Percentiles rank a stretch among this genome's conserved stretches.
phyloP scores from a whole-genome alignment of 2,888 invertebrate genomes.

The Physocephala rufipes region DNA sequence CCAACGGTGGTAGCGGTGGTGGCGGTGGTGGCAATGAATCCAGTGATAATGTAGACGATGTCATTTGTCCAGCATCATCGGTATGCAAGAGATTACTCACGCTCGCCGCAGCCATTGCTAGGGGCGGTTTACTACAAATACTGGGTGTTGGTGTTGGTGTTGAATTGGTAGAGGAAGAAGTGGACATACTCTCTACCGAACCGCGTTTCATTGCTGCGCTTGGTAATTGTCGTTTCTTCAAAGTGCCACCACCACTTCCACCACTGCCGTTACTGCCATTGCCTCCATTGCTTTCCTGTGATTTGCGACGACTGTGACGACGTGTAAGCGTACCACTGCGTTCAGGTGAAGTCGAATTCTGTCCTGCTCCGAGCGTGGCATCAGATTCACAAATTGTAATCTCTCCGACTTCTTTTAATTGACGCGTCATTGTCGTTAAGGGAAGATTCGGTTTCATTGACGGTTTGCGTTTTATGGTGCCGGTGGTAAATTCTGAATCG shows the following conservation, averaged over 20 bases:
- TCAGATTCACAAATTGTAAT: constrained; percentile 68
- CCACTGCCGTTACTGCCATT: not conserved
- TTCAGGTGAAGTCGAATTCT: constrained; percentile 67
- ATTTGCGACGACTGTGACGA: constrained; percentile 68
- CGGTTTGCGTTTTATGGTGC: constrained; percentile 91
- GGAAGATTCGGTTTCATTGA: constrained; percentile 93
- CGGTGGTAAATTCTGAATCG: constrained; percentile 80
- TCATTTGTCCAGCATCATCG: constrained; percentile 67
- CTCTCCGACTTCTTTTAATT: constrained; percentile 86
- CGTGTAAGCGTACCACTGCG: constrained; percentile 72
- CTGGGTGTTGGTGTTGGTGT: constrained; percentile 65
- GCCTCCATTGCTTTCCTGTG: constrained; percentile 61
- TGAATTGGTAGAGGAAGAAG: constrained; percentile 62
- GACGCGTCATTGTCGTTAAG: constrained; percentile 88
- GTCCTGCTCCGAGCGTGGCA: constrained; percentile 53
- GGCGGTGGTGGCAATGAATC: constrained; percentile 84
- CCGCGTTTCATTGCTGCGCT: constrained; percentile 53
- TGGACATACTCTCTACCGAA: constrained; percentile 60
- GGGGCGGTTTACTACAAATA: constrained; percentile 59
- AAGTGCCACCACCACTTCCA: too few relatives aligned
- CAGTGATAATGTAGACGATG: constrained; percentile 79
- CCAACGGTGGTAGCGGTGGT: constrained; percentile 65
- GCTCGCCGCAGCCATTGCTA: constrained; percentile 16
- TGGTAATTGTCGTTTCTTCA: constrained; percentile 46
- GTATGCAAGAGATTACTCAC: constrained; percentile 32